Evolutionary conservation across 2,113 vertebrate species (phyloP), one percentile per base, ranked within the genome.

Genomic region (Plecturocebus donacophilus): DNA sequence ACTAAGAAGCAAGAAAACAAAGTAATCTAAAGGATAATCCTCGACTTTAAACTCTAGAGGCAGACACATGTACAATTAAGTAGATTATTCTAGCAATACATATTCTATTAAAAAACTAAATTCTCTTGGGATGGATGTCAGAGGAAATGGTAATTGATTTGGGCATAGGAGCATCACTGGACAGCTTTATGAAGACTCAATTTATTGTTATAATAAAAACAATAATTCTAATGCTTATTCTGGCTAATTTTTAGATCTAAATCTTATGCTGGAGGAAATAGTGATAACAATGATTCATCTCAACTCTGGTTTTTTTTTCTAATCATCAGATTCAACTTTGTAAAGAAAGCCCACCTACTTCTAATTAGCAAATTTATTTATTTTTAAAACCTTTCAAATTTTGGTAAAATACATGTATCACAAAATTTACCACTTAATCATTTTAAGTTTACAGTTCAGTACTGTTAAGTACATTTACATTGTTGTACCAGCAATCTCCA

Each of bases 11-110:
- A 93, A 87, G 32, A 13, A 91, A 91, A 81, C 23, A 75, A 88
- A 89, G 25, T 90, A 90, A 96, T 83, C 42, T 93, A 86, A 73
- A 93, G 49, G 82, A 82, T 95, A 89, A 94, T 88, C 42, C 64
- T 68, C 86, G 32, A 47, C 79, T 66, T 91, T 95, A 91, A 95
- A 94, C 19, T 91, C 38, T 81, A 86, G 20, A 85, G n/a, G 52
- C 45, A 82, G 73, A 71, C 12, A 81, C 21, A 77, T 10, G 2
- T 30, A 71, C 38, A 77, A 86, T 13, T 13, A 93, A 85, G 64
- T 91, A 16, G 40, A 89, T 95, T 95, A 96, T 45, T 35, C 6
- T 52, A 40, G 45, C 21, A 81, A 88, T 56, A 76, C 23, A 20
- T 91, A 88, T 77, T 61, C 52, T 90, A 80, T 49, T 52, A 80